Conservation (phyloP, 2,113 vertebrate genomes). For the Thunnus maccoyii region DNA sequence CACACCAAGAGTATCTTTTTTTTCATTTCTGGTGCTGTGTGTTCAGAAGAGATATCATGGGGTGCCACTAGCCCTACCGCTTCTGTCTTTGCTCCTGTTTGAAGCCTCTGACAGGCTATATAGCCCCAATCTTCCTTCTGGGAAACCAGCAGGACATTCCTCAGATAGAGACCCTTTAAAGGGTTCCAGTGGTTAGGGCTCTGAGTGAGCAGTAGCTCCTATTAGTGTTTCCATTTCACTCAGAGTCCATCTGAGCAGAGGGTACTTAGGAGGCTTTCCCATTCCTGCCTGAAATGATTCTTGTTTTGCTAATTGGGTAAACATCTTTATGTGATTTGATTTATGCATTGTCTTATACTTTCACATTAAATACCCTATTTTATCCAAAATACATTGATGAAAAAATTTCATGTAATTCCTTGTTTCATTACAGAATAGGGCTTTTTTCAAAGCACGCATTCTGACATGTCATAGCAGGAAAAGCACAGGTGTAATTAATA, state of each 20-base stretch:
- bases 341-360: not conserved
- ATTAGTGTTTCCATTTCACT: slow-evolving; percentile 57
- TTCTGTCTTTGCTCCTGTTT: slow-evolving; percentile 72
- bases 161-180: slow-evolving; percentile 69
- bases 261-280: slow-evolving; percentile 45
- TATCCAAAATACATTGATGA: not conserved
- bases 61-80: slow-evolving; percentile 41
- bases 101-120: slow-evolving; percentile 71
- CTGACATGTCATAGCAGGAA: not conserved
- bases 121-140: slow-evolving; percentile 68
- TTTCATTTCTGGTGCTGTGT: slow-evolving; percentile 57
- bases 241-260: slow-evolving; percentile 46
- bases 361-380: not conserved
- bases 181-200: slow-evolving; percentile 45
- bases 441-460: not conserved
- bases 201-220: slow-evolving; percentile 42
- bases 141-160: slow-evolving; percentile 73
- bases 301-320: slow-evolving; percentile 17
- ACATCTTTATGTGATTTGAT: slow-evolving; percentile 13
- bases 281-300: slow-evolving; percentile 8
- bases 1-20: not conserved
- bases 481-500: not conserved
- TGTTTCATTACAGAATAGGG: not conserved
- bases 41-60: slow-evolving; percentile 71
- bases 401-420: not conserved